phyloP scores from a whole-genome alignment of 2,888 invertebrate genomes.

The Autographa gamma region DNA sequence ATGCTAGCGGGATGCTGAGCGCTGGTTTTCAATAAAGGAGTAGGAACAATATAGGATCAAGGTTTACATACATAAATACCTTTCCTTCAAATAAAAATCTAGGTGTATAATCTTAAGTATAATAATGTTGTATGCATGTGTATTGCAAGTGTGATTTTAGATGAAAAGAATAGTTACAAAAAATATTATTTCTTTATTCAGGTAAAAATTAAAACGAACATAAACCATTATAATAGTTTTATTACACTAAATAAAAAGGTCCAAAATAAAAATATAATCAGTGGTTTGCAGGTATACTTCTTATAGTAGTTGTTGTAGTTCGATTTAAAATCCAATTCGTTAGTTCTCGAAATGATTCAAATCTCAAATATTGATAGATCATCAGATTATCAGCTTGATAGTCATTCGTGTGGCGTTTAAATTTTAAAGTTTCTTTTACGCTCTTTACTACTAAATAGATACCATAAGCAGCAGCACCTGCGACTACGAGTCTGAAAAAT shows the following conservation, averaged over 20 bases:
- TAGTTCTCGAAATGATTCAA: constrained; percentile 7
- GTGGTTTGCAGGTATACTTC: background rate
- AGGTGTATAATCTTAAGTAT: too few relatives aligned
- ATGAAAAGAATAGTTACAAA: too few relatives aligned
- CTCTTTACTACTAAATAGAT: constrained; percentile 9
- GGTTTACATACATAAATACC: too few relatives aligned
- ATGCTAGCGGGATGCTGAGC: too few relatives aligned
- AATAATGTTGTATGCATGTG: too few relatives aligned
- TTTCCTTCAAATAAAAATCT: too few relatives aligned
- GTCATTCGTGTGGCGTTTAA: background rate
- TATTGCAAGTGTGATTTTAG: too few relatives aligned
- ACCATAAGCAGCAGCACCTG: background rate
- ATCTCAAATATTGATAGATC: background rate
- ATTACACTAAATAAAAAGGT: background rate
- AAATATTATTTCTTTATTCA: too few relatives aligned
- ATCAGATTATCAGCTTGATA: too few relatives aligned
- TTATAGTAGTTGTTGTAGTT: background rate
- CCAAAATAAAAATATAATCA: background rate
- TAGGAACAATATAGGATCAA: too few relatives aligned
- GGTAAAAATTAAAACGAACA: background rate
- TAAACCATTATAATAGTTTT: background rate
- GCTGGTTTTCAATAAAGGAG: too few relatives aligned
- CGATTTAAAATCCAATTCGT: constrained; percentile 15
- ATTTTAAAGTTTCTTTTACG: background rate
- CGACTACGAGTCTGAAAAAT: constrained; percentile 18